Conservation (phyloP, 1,140 invertebrate species). For the Lethrus apterus region DNA sequence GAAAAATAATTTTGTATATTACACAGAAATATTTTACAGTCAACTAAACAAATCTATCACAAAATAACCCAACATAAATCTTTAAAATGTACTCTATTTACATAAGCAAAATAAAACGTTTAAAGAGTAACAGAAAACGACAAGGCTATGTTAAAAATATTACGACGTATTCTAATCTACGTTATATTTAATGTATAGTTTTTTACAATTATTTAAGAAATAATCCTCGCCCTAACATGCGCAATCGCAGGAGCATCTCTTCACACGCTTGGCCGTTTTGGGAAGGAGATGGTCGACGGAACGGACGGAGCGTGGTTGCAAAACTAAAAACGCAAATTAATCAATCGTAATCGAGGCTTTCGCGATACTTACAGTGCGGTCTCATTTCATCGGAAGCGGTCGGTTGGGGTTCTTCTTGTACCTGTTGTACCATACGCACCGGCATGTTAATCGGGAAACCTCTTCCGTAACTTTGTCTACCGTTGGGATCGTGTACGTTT, state of each 20-base stretch:
- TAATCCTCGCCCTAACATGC: slow-evolving; percentile 43
- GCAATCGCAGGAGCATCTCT: slow-evolving; percentile 56
- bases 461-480: slow-evolving; percentile 45
- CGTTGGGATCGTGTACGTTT: slow-evolving; percentile 42
- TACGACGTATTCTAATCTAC: no score
- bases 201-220: slow-evolving; percentile 3
- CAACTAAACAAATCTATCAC: slow-evolving; percentile 5
- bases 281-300: slow-evolving; percentile 41
- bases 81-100: slow-evolving; percentile 12
- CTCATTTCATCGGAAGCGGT: slow-evolving; percentile 41
- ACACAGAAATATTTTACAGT: slow-evolving; percentile 12
- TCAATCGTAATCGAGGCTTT: neutral
- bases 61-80: slow-evolving; percentile 13
- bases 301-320: slow-evolving; percentile 56
- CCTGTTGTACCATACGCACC: slow-evolving; percentile 47
- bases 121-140: slow-evolving; percentile 4
- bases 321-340: slow-evolving; percentile 44
- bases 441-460: slow-evolving; percentile 47
- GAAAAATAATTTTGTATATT: slow-evolving; percentile 14
- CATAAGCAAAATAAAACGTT: slow-evolving; percentile 4
- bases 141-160: slow-evolving; percentile 9
- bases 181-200: neutral
- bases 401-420: slow-evolving; percentile 36
- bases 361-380: slow-evolving; percentile 50
- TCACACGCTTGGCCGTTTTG: slow-evolving; percentile 49